Conservation (phyloP, 2,888 invertebrate genomes). For the Antitype chi region DNA sequence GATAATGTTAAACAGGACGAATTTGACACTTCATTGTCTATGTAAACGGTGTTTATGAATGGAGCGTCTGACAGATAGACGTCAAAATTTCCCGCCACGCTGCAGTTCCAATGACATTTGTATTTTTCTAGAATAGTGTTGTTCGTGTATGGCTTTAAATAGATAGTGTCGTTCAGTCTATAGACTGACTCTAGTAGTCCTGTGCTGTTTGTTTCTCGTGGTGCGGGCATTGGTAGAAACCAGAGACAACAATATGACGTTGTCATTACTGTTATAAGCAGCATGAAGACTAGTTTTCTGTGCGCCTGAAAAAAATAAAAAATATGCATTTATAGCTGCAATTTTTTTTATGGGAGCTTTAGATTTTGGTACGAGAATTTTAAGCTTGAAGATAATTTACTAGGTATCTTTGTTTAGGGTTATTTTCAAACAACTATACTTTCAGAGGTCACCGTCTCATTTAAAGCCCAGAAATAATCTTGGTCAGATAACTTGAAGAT, state of each 20-base stretch:
- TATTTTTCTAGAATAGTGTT: slow-evolving; percentile 76
- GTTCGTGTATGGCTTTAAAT: slow-evolving; percentile 72
- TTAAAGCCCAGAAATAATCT: too few species aligned
- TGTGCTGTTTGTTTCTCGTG: slow-evolving; percentile 55
- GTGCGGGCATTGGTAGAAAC: slow-evolving; percentile 88
- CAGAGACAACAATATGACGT: slow-evolving; percentile 93
- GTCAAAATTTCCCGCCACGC: slow-evolving; percentile 72
- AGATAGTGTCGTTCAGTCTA: slow-evolving; percentile 82
- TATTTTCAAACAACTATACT: not conserved
- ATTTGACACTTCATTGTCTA: slow-evolving; percentile 75
- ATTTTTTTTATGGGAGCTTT: not conserved
- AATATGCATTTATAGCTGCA: not conserved
- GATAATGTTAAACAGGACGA: slow-evolving; percentile 78
- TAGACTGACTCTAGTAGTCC: slow-evolving; percentile 77
- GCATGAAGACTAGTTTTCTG: slow-evolving; percentile 93
- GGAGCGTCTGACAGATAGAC: slow-evolving; percentile 80
- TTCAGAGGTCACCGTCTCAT: too few species aligned
- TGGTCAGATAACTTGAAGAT: too few species aligned
- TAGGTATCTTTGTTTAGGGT: not conserved
- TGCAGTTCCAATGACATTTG: slow-evolving; percentile 84
- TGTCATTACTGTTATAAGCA: slow-evolving; percentile 92
- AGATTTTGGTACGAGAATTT: too few species aligned
- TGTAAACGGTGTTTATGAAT: slow-evolving; percentile 79
- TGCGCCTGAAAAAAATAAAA: slow-evolving; percentile 81
- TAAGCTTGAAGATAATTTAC: not conserved